These are phyloP conservation scores for Drosophila affinis DNA, from an alignment of 2,888 invertebrate genomes.

Conservation along the genomic window DNA sequence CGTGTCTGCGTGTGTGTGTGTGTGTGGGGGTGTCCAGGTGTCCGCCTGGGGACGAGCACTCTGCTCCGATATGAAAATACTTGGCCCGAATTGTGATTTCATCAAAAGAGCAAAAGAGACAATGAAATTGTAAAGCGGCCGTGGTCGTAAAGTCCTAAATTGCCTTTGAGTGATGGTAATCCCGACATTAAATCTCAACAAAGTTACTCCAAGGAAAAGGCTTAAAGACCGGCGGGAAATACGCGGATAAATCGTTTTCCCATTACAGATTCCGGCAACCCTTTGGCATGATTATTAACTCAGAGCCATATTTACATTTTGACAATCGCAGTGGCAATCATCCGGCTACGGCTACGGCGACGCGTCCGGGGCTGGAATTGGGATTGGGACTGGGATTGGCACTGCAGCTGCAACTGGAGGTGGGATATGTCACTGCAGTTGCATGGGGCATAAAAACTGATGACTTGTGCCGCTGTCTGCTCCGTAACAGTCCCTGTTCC, in stretches of 20 bases:
- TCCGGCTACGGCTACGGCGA: not conserved
- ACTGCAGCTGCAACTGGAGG: conserved; percentile 36
- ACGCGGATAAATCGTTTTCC: not conserved
- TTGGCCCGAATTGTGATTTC: conserved; percentile 76
- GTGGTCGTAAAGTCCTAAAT: conserved; percentile 14
- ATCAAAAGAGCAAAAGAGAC: conserved; percentile 72
- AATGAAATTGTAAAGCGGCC: conserved; percentile 49
- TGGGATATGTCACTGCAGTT: conserved; percentile 61
- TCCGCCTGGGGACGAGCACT: conserved; percentile 3
- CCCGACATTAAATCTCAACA: not conserved
- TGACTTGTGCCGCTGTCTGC: conserved; percentile 73
- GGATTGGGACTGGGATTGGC: not conserved
- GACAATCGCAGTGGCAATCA: conserved; percentile 35
- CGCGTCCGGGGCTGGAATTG: not conserved
- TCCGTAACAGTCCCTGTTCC: conserved; percentile 30
- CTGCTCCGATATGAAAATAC: conserved; percentile 33
- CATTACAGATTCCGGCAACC: conserved; percentile 39
- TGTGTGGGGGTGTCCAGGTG: conserved; percentile 8
- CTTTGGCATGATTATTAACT: conserved; percentile 44
- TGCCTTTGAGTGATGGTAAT: not conserved
- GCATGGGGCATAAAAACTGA: conserved; percentile 71
- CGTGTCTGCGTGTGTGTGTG: conserved; percentile 11
- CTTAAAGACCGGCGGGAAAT: not conserved
- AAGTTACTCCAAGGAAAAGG: not conserved
- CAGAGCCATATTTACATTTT: conserved; percentile 37